Evolutionary conservation across 1,140 invertebrate genomes (phyloP).

Genomic region (silkworm (Bombyx mori)): ASM3026992v2 NC_085109.1:3233501-3234000

Average conservation of each 20-base stretch:
- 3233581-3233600: slow-evolving; percentile 8
- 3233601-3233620: background rate
- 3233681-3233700: slow-evolving; percentile 3
- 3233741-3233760: slow-evolving; percentile 6
- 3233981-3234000: background rate
- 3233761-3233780: slow-evolving; percentile 10
- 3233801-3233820: slow-evolving; percentile 4
- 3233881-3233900: slow-evolving; percentile 5
- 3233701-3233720: slow-evolving; percentile 2
- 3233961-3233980: no score
- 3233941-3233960: no score
- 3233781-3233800: slow-evolving; percentile 8
- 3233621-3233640: no score
- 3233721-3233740: slow-evolving; percentile 7
- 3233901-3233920: background rate
- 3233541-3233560: slow-evolving; percentile 16
- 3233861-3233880: slow-evolving; percentile 2
- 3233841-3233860: slow-evolving; percentile 29
- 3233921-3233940: no score
- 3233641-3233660: background rate
- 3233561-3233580: slow-evolving; percentile 14
- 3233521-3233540: slow-evolving; percentile 37
- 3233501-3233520: slow-evolving; percentile 57
- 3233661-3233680: slow-evolving; percentile 12
- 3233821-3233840: slow-evolving; percentile 12